Conservation (phyloP, 2,888 invertebrate species). For the Catocala nupta region DNA sequence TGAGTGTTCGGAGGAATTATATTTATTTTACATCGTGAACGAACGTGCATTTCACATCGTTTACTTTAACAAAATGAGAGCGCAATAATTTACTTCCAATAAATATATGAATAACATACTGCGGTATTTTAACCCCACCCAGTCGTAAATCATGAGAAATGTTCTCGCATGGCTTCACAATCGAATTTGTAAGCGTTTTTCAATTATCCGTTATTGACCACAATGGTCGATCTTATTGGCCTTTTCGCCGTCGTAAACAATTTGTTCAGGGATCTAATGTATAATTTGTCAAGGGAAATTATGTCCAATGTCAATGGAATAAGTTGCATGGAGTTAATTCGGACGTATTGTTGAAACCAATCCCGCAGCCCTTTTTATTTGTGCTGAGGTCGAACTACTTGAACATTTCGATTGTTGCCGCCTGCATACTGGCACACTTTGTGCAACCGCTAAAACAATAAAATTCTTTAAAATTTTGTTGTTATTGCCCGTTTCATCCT, state of each 20-base stretch:
- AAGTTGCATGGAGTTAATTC: constrained; percentile 44
- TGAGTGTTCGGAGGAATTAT: constrained; percentile 11
- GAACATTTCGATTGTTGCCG: constrained; percentile 71
- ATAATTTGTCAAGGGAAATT: constrained; percentile 51
- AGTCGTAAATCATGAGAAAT: constrained; percentile 79
- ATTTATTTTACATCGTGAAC: constrained; percentile 24
- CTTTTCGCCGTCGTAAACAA: constrained; percentile 79
- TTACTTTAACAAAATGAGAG: constrained; percentile 40
- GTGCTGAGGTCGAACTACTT: constrained; percentile 71
- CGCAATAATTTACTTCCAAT: constrained; percentile 60
- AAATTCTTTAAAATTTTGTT: constrained; percentile 45
- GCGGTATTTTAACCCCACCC: constrained; percentile 67
- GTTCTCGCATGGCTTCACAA: constrained; percentile 76
- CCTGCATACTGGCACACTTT: constrained; percentile 67
- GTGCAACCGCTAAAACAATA: constrained; percentile 72
- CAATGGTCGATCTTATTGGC: constrained; percentile 79
- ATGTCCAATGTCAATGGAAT: constrained; percentile 48
- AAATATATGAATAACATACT: constrained; percentile 53
- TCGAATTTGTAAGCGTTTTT: constrained; percentile 84
- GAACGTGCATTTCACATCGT: constrained; percentile 39
- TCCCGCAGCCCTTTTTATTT: constrained; percentile 64
- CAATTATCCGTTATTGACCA: constrained; percentile 85
- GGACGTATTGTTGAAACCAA: constrained; percentile 52
- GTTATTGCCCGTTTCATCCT: constrained; percentile 23
- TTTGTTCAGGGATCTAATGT: constrained; percentile 65